These are phyloP conservation scores for Cynocephalus volans DNA, from an alignment of 2,113 vertebrate species.

Conservation along the genomic window DNA sequence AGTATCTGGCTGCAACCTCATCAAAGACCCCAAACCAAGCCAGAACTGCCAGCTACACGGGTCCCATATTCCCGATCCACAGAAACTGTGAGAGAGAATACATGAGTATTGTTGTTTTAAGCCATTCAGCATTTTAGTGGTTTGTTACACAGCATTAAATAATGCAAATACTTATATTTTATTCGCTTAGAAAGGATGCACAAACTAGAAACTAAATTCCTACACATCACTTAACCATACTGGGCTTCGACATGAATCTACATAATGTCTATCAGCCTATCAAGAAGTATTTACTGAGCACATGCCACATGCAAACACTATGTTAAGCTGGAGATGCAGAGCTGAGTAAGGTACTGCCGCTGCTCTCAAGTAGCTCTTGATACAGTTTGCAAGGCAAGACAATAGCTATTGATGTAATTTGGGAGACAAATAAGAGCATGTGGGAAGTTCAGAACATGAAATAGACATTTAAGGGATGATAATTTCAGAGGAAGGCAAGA, in stretches of 20 bases:
- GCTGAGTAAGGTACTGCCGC: neutral
- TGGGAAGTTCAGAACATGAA: neutral
- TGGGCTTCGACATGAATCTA: constrained; percentile 34
- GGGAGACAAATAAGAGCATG: neutral
- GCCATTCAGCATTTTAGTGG: neutral
- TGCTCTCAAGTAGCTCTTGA: neutral
- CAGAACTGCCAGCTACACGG: neutral
- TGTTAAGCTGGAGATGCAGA: neutral
- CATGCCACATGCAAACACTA: neutral
- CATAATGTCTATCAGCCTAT: neutral
- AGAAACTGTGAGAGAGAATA: neutral
- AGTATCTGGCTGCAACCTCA: neutral
- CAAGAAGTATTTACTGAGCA: neutral
- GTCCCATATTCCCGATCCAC: neutral
- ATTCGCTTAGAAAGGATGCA: constrained; percentile 16
- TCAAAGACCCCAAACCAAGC: neutral
- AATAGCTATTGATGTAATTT: neutral
- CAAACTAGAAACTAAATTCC: neutral
- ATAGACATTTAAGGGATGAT: neutral
- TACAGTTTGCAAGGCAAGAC: neutral
- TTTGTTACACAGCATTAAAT: constrained; percentile 15
- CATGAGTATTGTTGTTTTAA: neutral
- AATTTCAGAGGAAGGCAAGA: constrained; percentile 1
- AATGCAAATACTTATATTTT: neutral
- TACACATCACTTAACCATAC: neutral